Percentiles rank a stretch among this genome's conserved stretches.
These are phyloP conservation scores for Indri indri DNA, from an alignment of 2,113 vertebrate species.

Conservation along the genomic window DNA sequence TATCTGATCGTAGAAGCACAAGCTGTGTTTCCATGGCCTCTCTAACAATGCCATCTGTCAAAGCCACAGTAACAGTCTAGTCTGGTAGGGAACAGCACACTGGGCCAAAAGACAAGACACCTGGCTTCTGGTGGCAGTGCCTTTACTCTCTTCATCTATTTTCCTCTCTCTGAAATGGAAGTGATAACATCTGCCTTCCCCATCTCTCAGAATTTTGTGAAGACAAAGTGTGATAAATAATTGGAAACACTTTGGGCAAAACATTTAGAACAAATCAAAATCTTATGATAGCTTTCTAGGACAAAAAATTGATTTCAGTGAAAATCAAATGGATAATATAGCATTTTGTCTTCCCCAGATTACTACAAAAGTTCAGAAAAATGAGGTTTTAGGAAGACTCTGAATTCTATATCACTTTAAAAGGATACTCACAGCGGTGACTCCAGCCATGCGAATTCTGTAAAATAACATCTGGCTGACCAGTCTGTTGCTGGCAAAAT, in stretches of 20 bases:
- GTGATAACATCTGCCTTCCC: background rate
- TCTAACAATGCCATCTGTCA: background rate
- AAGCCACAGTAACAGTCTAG: background rate
- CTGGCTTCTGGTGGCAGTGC: background rate
- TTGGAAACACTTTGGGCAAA: background rate
- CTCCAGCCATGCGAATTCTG: background rate
- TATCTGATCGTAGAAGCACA: background rate
- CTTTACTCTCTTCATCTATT: background rate
- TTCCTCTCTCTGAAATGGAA: background rate
- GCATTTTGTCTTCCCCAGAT: background rate
- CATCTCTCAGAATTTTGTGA: background rate
- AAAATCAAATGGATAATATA: background rate
- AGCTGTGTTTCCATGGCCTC: background rate
- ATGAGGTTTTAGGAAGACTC: background rate
- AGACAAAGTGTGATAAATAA: background rate
- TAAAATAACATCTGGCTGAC: background rate
- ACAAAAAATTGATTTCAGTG: background rate
- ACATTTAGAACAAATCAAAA: background rate
- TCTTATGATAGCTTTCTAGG: background rate
- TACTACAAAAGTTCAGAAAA: background rate
- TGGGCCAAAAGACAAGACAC: background rate
- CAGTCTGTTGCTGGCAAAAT: background rate
- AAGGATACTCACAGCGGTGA: background rate
- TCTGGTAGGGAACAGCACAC: background rate
- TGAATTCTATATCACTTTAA: background rate